These are phyloP conservation scores for Triplophysa rosa DNA, from an alignment of 2,113 vertebrate genomes.

Conservation along the genomic window DNA sequence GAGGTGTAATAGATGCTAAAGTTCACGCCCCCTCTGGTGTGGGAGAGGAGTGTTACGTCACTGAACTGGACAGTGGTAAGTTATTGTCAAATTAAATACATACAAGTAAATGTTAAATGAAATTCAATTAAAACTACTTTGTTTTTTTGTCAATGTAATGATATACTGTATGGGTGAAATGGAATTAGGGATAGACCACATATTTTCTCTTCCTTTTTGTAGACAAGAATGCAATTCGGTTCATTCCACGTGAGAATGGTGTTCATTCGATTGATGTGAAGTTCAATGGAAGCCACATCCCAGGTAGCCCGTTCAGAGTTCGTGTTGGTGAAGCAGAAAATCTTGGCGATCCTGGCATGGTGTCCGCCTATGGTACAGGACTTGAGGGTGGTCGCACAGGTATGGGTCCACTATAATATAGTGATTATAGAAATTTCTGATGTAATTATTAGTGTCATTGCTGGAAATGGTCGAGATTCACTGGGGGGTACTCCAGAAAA, in stretches of 20 bases:
- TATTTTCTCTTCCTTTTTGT: slow-evolving; percentile 26
- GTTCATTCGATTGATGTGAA: slow-evolving; percentile 94
- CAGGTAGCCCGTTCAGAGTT: slow-evolving; percentile 94
- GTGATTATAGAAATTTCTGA: not conserved
- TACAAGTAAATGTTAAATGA: too few relatives aligned
- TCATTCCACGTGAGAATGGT: slow-evolving; percentile 93
- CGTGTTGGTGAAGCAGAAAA: slow-evolving; percentile 91
- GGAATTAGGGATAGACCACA: too few relatives aligned
- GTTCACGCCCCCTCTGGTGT: slow-evolving; percentile 88
- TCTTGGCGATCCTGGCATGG: slow-evolving; percentile 88
- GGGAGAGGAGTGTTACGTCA: slow-evolving; percentile 91
- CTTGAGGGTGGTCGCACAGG: slow-evolving; percentile 91
- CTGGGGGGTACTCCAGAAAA: too few relatives aligned
- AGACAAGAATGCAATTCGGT: slow-evolving; percentile 91
- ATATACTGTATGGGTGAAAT: not conserved
- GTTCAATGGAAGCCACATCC: slow-evolving; percentile 93
- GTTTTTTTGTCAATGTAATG: not conserved
- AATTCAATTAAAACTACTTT: too few relatives aligned
- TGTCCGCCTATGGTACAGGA: slow-evolving; percentile 88
- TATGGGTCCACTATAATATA: slow-evolving; percentile 53
- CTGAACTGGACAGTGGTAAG: slow-evolving; percentile 89
- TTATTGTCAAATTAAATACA: not conserved
- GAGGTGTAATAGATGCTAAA: slow-evolving; percentile 87
- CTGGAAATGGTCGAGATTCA: too few relatives aligned
- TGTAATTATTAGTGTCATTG: not conserved